Percentiles rank a stretch among this genome's conserved stretches.
Evolutionary conservation across 2,113 vertebrate species (phyloP).

Genomic region (Dissostichus mawsoni): DNA sequence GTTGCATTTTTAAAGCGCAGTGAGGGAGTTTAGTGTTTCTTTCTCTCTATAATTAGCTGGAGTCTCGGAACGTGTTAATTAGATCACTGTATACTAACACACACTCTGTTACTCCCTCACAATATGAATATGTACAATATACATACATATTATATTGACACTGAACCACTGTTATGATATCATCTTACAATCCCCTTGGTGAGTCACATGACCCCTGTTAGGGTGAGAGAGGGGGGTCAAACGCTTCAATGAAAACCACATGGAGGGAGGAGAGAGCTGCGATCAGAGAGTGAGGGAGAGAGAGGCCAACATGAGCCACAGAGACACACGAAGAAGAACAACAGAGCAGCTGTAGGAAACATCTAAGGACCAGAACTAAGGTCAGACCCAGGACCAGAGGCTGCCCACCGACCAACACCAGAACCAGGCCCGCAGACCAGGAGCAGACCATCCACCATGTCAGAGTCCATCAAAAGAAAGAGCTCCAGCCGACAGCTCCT

Average conservation of each 20-base stretch:
- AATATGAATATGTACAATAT: conserved; percentile 3
- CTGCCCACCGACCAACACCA: conserved; percentile 1
- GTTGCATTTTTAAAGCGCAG: too few relatives aligned
- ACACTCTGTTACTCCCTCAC: background rate
- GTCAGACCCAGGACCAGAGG: conserved; percentile 12
- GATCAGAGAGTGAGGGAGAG: conserved; percentile 51
- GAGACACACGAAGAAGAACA: conserved; percentile 31
- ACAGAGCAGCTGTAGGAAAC: conserved; percentile 41
- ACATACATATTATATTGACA: conserved; percentile 41
- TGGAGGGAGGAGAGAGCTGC: conserved; percentile 71
- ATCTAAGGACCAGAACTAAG: conserved; percentile 18
- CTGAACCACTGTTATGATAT: conserved; percentile 66
- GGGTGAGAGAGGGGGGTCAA: conserved; percentile 51
- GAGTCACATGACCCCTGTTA: conserved; percentile 79
- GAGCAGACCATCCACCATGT: conserved; percentile 67
- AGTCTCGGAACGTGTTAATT: background rate
- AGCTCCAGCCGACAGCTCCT: conserved; percentile 87
- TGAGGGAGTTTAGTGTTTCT: too few relatives aligned
- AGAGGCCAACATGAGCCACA: conserved; percentile 61
- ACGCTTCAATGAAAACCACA: conserved; percentile 82
- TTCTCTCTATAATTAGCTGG: too few relatives aligned
- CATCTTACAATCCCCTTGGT: conserved; percentile 72
- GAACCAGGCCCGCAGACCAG: conserved; percentile 23
- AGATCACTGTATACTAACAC: background rate
- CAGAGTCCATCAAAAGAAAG: conserved; percentile 82